Evolutionary conservation across 2,888 invertebrate species (phyloP), one percentile per base, ranked within the genome.

Genomic region (Muschampia plurimacula): DNA sequence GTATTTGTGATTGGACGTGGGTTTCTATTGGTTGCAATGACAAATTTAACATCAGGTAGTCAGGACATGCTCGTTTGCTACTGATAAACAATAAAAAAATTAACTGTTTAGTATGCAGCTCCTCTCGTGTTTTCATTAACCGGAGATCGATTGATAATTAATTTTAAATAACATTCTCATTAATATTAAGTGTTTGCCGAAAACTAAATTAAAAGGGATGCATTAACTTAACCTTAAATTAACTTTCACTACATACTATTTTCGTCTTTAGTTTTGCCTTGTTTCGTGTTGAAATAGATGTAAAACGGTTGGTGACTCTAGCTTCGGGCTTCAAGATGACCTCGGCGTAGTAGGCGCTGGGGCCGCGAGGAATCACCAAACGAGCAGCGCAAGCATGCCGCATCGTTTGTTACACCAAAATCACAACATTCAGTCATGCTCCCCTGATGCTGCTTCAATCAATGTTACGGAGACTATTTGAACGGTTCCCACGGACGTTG

Each of bases 401-500:
- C 75, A 80, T 85, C 80, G 81, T 93, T 92, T 90, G 92, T 90
- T 90, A 90, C 92, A 87, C 87, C 81, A 79, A 83, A 80, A 82
- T 83, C 83, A 83, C 55, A 73, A 73, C 73, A 68, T 63, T 74
- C 74, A 67, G 76, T 78, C 74, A 77, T 76, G 75, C 71, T 72
- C 49, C 73, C 73, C 69, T 60, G 66, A 69, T 36, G 13, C 49
- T 52, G 69, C 15, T 12, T 69, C 71, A 77, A 78, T n/a, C n/a
- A n/a, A n/a, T 72, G 22, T 55, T 55, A 55, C 55, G 22, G 76
- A 15, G 10, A 57, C 57, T n/a, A 65, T 63, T 74, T 69, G 65
- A 75, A 57, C 64, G 64, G 67, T 82, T 81, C 81, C 79, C 82
- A 83, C 80, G 80, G 75, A 71, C 55, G 22, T 4, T 36, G 9